These are phyloP conservation scores for Strigamia transsilvanica DNA, from an alignment of 2,888 invertebrate species.

Conservation along the genomic window DNA sequence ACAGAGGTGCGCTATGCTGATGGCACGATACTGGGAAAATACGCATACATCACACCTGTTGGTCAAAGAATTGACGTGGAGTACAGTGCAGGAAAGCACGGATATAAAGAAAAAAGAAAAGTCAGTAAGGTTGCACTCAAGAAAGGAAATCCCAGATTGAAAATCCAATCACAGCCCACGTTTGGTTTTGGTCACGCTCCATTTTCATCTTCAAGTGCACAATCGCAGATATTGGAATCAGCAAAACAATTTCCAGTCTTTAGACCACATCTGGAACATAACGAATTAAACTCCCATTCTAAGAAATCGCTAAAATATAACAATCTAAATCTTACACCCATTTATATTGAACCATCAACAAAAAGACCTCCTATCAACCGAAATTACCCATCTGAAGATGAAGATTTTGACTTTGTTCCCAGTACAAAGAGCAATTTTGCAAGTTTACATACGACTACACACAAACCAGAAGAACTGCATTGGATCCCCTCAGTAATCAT, in stretches of 20 bases:
- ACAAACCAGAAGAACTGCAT: not conserved
- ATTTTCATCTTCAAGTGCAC: not conserved
- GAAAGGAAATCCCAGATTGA: not conserved
- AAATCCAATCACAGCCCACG: not conserved
- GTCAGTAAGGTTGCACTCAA: not conserved
- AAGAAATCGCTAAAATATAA: not conserved
- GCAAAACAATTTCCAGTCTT: not conserved
- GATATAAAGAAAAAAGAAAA: constrained; percentile 62
- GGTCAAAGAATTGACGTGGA: constrained; percentile 72
- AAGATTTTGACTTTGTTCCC: not conserved
- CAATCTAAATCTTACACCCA: not conserved
- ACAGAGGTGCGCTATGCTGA: constrained; percentile 57
- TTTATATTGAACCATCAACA: not conserved
- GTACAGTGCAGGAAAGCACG: constrained; percentile 78
- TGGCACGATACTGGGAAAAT: constrained; percentile 75
- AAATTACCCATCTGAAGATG: constrained; percentile 1
- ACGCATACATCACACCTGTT: constrained; percentile 77
- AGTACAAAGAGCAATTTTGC: not conserved
- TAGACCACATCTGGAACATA: not conserved
- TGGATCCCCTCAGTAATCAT: not conserved
- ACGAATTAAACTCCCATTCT: not conserved
- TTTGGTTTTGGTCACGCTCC: not conserved
- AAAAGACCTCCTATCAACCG: not conserved
- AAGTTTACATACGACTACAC: not conserved
- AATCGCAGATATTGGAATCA: not conserved